Conservation (phyloP, 2,888 invertebrate genomes). For the Conomelus anceps region DNA sequence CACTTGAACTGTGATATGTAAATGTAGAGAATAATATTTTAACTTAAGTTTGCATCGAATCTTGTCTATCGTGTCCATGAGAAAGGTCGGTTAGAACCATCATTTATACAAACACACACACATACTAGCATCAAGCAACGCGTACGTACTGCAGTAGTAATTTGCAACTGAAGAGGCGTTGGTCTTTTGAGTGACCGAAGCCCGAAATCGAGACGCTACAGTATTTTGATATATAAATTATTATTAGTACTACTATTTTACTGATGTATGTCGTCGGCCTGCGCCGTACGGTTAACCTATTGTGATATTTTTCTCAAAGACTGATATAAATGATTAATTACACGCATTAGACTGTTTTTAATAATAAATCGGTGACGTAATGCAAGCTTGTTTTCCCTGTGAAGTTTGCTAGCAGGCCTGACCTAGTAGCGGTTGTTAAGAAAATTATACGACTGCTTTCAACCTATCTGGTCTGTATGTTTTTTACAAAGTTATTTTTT, state of each 20-base stretch:
- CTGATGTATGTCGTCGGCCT: constrained; percentile 20
- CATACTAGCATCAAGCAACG: background rate
- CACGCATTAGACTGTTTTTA: constrained; percentile 23
- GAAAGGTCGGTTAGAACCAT: constrained; percentile 39
- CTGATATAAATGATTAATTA: constrained; percentile 39
- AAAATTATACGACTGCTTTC: background rate
- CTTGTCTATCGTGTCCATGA: constrained; percentile 30
- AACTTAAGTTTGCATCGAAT: constrained; percentile 35
- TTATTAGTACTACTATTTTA: constrained; percentile 37
- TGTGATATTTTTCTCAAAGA: constrained; percentile 44
- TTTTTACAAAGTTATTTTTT: constrained; percentile 27
- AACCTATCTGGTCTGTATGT: constrained; percentile 18
- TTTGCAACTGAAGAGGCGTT: background rate
- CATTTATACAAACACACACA: constrained; percentile 15
- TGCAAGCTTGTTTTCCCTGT: constrained; percentile 16
- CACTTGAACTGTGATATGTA: constrained; percentile 47
- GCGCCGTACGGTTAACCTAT: constrained; percentile 2
- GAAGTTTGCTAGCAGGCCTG: background rate
- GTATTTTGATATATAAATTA: constrained; percentile 39
- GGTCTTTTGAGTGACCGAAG: too few species aligned
- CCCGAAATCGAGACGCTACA: constrained; percentile 17
- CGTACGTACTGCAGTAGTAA: background rate
- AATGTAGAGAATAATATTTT: constrained; percentile 39
- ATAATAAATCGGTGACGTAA: constrained; percentile 5
- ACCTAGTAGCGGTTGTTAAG: background rate